These are phyloP conservation scores for Sebastes alutus DNA, from an alignment of 2,797 vertebrate species.

Conservation along the genomic window DNA sequence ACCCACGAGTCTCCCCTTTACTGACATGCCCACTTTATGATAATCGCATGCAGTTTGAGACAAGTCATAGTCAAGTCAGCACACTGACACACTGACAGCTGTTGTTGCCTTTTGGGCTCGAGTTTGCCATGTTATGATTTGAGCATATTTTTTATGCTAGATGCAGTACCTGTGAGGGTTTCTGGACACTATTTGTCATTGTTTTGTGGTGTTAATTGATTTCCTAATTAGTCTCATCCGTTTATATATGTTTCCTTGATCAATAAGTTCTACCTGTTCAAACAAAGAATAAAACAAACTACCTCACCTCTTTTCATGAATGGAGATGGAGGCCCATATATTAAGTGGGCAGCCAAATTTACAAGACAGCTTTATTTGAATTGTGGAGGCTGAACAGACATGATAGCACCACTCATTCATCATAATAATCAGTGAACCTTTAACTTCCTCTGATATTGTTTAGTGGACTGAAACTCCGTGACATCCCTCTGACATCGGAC, in stretches of 20 bases:
- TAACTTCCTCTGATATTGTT: background rate
- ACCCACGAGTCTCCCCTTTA: too few relatives aligned
- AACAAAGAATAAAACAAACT: background rate
- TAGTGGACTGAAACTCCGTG: background rate
- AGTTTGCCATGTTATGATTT: too few relatives aligned
- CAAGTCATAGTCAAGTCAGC: too few relatives aligned
- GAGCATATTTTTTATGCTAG: too few relatives aligned
- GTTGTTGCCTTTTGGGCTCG: accelerated
- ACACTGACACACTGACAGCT: too few relatives aligned
- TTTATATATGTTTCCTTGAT: background rate
- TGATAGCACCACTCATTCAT: background rate
- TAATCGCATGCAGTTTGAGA: too few relatives aligned
- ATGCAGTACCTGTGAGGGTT: too few relatives aligned
- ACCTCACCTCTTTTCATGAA: background rate
- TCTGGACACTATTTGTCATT: too few relatives aligned
- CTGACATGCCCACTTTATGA: too few relatives aligned
- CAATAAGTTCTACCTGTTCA: background rate
- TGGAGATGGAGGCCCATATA: background rate
- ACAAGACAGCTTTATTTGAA: background rate
- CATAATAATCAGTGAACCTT: background rate
- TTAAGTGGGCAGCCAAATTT: background rate
- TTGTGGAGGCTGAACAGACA: background rate
- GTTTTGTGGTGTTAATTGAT: too few relatives aligned
- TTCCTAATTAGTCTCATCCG: background rate
- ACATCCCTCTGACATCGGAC: background rate